A percentile compares a stretch with the other conserved stretches of the same genome.
Evolutionary conservation across 2,797 vertebrate species (phyloP).

Genomic region (Myotis findleyi): DNA sequence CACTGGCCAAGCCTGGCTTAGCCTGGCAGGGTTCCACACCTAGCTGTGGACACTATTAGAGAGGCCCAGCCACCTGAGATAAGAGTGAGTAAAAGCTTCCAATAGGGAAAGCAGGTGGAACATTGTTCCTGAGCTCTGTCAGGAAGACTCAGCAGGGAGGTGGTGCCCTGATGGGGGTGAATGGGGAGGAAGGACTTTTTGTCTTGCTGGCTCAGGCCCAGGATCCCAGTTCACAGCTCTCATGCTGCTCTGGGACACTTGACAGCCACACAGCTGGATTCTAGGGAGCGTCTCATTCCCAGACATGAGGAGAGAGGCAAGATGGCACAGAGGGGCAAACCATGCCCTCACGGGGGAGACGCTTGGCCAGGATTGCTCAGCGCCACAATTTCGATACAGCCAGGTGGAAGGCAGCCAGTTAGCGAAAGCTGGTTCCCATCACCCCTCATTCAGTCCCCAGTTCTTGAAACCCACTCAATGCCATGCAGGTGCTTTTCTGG

Average conservation of each 20-base stretch:
- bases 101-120: too few species aligned
- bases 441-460: constrained; percentile 80
- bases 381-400: constrained; percentile 82
- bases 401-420: constrained; percentile 84
- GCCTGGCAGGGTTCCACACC: not conserved
- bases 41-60: not conserved
- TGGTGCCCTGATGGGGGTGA: too few species aligned
- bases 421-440: constrained; percentile 83
- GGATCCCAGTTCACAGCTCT: not conserved
- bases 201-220: not conserved
- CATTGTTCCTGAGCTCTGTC: not conserved
- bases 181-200: not conserved
- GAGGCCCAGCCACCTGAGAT: not conserved
- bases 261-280: not conserved
- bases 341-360: not conserved
- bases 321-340: not conserved
- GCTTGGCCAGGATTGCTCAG: constrained; percentile 54
- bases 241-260: not conserved
- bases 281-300: not conserved
- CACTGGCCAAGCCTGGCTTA: not conserved
- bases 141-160: not conserved
- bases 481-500: constrained; percentile 66
- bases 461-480: constrained; percentile 83
- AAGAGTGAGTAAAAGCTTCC: not conserved
- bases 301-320: not conserved